Evolutionary conservation across 1,140 invertebrate species (phyloP).

Genomic region (Ips nitidus): DNA sequence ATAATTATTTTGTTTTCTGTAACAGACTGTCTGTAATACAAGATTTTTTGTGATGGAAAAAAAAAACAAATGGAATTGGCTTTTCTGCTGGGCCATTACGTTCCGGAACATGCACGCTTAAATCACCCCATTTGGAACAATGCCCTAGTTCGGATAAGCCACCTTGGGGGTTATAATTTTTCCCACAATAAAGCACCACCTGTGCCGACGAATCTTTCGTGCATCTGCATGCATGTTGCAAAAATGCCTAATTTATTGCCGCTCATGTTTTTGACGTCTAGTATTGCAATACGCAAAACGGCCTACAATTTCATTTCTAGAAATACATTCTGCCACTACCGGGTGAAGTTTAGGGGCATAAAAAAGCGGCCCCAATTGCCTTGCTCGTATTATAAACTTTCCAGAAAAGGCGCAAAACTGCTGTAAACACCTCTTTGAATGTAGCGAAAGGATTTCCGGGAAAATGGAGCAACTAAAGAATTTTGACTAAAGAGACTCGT

Average conservation of each 20-base stretch:
- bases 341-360: too few relatives aligned
- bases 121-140: constrained; percentile 26
- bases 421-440: background rate
- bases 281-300: too few relatives aligned
- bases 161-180: constrained; percentile 31
- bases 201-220: constrained; percentile 19
- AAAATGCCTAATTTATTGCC: background rate
- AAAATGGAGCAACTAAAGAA: background rate
- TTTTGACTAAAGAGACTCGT: background rate
- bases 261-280: background rate
- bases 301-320: too few relatives aligned
- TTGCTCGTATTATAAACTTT: too few relatives aligned
- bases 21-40: too few relatives aligned
- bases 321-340: too few relatives aligned
- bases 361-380: too few relatives aligned
- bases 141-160: constrained; percentile 26
- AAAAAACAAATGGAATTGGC: too few relatives aligned
- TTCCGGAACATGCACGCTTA: constrained; percentile 9
- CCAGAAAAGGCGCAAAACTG: too few relatives aligned
- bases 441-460: background rate
- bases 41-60: too few relatives aligned
- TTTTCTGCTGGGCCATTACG: background rate
- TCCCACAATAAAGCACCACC: constrained; percentile 24
- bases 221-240: constrained; percentile 19
- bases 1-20: too few relatives aligned